These are phyloP conservation scores for Hypsibius dujardini DNA, from an alignment of 1,140 invertebrate species.

Conservation along the genomic window DNA sequence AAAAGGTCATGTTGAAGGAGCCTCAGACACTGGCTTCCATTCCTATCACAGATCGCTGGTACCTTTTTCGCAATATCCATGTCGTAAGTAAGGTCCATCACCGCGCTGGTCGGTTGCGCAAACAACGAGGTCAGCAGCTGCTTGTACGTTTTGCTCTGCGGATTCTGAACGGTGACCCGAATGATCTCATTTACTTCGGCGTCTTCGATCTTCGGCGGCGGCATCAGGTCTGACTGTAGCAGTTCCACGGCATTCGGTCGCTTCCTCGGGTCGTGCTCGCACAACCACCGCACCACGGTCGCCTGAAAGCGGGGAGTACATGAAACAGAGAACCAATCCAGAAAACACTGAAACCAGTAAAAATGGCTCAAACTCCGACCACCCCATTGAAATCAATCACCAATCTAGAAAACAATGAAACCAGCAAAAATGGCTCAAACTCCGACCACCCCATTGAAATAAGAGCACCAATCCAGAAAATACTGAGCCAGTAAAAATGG, in stretches of 20 bases:
- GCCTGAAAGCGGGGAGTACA: constrained; percentile 27
- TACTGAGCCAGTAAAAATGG: too few species aligned
- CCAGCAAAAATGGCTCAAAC: too few species aligned
- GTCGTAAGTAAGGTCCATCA: constrained; percentile 57
- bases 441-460: too few species aligned
- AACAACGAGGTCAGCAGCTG: constrained; percentile 39
- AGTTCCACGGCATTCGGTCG: constrained; percentile 66
- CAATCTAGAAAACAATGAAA: too few species aligned
- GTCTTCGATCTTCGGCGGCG: constrained; percentile 56
- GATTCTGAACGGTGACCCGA: constrained; percentile 53
- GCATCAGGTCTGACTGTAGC: constrained; percentile 56
- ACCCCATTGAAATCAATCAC: too few species aligned
- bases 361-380: too few species aligned
- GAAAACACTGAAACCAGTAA: too few species aligned
- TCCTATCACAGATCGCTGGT: too few species aligned
- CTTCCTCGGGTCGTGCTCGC: constrained; percentile 61
- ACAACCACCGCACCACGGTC: constrained; percentile 46
- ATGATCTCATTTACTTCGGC: constrained; percentile 56
- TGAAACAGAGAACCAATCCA: constrained; percentile 1
- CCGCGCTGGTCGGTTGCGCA: constrained; percentile 39
- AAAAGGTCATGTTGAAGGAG: not conserved
- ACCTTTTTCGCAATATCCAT: constrained; percentile 40
- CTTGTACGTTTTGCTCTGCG: constrained; percentile 60
- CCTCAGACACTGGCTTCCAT: too few species aligned
- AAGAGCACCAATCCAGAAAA: too few species aligned